Base-by-base conservation (phyloP, 2,113 vertebrate genomes). In the Nansenia antarctica region DNA sequence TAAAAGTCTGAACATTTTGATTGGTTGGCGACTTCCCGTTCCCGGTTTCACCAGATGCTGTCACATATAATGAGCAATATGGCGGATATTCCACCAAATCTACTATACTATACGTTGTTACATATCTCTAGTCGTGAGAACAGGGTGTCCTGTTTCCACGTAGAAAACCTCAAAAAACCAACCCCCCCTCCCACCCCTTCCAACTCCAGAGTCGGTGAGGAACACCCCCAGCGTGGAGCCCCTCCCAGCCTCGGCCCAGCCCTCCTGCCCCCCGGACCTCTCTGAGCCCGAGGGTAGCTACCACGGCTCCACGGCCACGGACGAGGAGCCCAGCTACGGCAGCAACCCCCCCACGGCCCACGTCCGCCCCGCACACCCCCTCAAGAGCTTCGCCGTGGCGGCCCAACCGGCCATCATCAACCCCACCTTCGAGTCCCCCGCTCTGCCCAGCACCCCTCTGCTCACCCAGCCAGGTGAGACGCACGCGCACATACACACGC, bases 381-480 rank as follows among this genome's bases (percentile, higher is more conserved):
- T 99, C 67, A 99, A 99, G 92, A 99, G 98, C 87, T 99, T 99
- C 0, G 97, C 96, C 0, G 96, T 98, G 80, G n/a, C n/a, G n/a
- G n/a, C n/a, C n/a, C n/a, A n/a, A n/a, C 96, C 96, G 0, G 94
- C 95, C 0, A 79, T 97, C 54, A 94, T 95, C 0, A 69, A 89
- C 0, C 34, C 83, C 0, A 84, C 70, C 62, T 99, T 94, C 0
- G 98, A 98, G 49, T 89, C 90, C 0, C 90, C 95, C 0, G 89
- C 95, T 0, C 80, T 98, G 88, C 96, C 98, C 64, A 98, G 95
- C 87, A 96, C 95, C 0, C 96, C 97, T 0, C 86, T 98, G 70
- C 92, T 98, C 65, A 89, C 94, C n/a, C 97, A 98, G 88, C 93
- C 95, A 82, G 95, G 97, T 99, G 76, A 57, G 53, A 67, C 7